A percentile compares a stretch with the other conserved stretches of the same genome.
These are phyloP conservation scores for Hippolais icterina DNA, from an alignment of 2,113 vertebrate species.

Conservation along the genomic window DNA sequence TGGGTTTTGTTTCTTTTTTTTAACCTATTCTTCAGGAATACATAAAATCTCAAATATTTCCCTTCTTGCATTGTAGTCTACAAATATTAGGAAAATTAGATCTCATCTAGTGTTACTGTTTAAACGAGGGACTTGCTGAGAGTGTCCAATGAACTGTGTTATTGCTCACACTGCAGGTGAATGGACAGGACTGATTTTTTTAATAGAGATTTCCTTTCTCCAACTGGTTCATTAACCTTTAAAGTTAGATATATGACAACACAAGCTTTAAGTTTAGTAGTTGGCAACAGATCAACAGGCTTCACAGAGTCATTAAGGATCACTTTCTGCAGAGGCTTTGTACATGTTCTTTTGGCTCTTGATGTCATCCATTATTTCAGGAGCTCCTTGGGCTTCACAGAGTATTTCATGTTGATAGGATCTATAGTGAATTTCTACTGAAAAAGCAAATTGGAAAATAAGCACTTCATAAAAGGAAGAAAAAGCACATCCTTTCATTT, in stretches of 20 bases:
- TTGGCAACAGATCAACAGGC: slow-evolving; percentile 19
- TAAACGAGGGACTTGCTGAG: not conserved
- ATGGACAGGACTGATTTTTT: not conserved
- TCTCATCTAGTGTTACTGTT: not conserved
- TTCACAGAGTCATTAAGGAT: not conserved
- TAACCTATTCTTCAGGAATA: not conserved
- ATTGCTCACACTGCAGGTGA: not conserved
- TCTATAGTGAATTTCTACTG: not conserved
- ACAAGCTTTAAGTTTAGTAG: not conserved
- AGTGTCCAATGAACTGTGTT: not conserved
- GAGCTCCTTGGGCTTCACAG: not conserved
- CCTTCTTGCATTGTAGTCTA: not conserved
- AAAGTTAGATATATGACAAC: not conserved
- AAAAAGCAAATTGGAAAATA: slow-evolving; percentile 20
- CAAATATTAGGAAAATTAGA: not conserved
- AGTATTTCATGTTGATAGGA: not conserved
- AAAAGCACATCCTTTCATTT: slow-evolving; percentile 15
- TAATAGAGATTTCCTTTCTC: not conserved
- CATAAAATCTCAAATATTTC: not conserved
- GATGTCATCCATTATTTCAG: not conserved
- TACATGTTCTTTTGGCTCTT: not conserved
- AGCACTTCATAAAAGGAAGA: slow-evolving; percentile 31
- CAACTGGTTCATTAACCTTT: not conserved
- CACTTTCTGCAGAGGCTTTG: not conserved
- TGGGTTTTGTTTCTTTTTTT: not conserved